Percentiles rank a stretch among this genome's conserved stretches.
Conservation (phyloP, 2,888 invertebrate genomes). For the Tetrapedia diversipes region DNA sequence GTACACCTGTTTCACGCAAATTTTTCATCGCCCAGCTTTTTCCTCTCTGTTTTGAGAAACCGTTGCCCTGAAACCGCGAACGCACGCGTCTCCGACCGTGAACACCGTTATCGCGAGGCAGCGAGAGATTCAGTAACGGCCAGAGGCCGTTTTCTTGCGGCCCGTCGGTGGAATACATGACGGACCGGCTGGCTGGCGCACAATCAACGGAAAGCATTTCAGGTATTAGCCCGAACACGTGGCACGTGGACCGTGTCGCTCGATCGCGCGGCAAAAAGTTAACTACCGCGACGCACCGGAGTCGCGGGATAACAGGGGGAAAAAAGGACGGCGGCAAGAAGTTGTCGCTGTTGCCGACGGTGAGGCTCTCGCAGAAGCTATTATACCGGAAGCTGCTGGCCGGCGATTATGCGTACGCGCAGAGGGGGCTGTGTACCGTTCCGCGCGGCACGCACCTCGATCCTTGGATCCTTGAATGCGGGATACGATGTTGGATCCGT, state of each 20-base stretch:
- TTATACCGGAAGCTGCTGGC: conserved; percentile 66
- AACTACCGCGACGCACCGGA: conserved; percentile 55
- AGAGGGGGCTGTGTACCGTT: conserved; percentile 51
- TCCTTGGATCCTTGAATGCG: conserved; percentile 27
- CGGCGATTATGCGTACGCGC: conserved; percentile 23
- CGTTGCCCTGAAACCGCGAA: background rate
- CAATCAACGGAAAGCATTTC: conserved; percentile 67
- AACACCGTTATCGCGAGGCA: conserved; percentile 45
- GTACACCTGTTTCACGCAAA: background rate
- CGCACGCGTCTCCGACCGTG: conserved; percentile 24
- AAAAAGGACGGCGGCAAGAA: conserved; percentile 52
- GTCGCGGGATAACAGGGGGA: conserved; percentile 34
- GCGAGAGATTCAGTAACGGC: conserved; percentile 51
- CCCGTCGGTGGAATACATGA: conserved; percentile 23
- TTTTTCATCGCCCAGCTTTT: background rate
- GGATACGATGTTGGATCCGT: background rate
- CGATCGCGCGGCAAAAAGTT: conserved; percentile 66
- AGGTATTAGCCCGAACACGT: conserved; percentile 67
- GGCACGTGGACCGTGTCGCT: conserved; percentile 71
- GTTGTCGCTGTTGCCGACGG: conserved; percentile 37
- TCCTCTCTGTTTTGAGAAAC: too few species aligned
- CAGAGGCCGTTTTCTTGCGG: conserved; percentile 55
- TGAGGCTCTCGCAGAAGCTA: conserved; percentile 55
- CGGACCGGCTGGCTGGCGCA: conserved; percentile 42
- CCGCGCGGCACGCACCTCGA: conserved; percentile 30